Percentiles rank a stretch among this genome's conserved stretches.
Conservation (phyloP, 2,888 invertebrate species). For the Troides aeacus region DNA sequence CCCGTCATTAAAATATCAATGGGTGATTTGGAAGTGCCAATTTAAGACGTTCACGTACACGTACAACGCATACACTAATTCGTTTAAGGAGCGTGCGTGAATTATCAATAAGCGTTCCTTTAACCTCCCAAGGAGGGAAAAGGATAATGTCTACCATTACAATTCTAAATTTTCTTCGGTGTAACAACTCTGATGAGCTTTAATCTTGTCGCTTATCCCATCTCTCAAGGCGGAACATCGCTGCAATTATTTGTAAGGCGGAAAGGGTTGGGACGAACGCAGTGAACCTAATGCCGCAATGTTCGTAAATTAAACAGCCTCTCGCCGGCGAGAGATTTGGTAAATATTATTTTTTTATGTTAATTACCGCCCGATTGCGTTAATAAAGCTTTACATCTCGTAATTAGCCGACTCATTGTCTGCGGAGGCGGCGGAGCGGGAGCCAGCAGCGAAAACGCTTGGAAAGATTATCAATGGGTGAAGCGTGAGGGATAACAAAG, state of each 20-base stretch:
- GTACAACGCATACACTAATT: constrained; percentile 38
- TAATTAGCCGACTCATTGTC: constrained; percentile 73
- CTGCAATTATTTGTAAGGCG: constrained; percentile 75
- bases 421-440: constrained; percentile 59
- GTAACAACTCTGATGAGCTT: constrained; percentile 67
- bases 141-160: constrained; percentile 55
- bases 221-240: constrained; percentile 68
- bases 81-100: constrained; percentile 44
- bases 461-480: constrained; percentile 46
- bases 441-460: constrained; percentile 41
- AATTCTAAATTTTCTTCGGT: constrained; percentile 63
- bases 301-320: constrained; percentile 75
- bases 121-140: constrained; percentile 18
- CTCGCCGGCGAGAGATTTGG: constrained; percentile 56
- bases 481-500: constrained; percentile 35
- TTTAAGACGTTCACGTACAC: constrained; percentile 45
- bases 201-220: constrained; percentile 72
- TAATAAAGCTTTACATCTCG: constrained; percentile 78
- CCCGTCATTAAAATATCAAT: constrained; percentile 75
- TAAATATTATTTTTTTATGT: constrained; percentile 81
- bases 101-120: constrained; percentile 41
- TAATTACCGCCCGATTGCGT: constrained; percentile 77
- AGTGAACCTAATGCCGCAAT: constrained; percentile 72
- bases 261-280: constrained; percentile 66
- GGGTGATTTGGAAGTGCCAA: constrained; percentile 61